Conservation (phyloP, 2,888 invertebrate species). For the Elgonia sp. region DNA sequence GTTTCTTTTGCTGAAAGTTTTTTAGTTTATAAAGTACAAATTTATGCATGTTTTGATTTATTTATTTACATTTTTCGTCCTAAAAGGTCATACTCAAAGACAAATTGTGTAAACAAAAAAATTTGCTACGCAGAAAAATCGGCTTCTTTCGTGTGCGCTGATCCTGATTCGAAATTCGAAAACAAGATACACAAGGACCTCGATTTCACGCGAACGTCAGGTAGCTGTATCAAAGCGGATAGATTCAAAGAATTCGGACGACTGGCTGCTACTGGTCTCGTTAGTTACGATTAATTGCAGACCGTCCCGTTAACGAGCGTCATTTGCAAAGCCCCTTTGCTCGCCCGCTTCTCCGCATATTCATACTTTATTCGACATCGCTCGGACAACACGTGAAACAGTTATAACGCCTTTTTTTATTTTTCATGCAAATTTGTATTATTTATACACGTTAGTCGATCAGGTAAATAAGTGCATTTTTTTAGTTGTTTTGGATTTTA, state of each 20-base stretch:
- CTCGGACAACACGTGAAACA: constrained; percentile 53
- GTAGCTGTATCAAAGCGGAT: constrained; percentile 73
- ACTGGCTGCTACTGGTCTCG: constrained; percentile 80
- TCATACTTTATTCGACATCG: constrained; percentile 60
- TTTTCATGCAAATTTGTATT: background rate
- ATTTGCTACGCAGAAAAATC: constrained; percentile 46
- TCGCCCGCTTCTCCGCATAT: constrained; percentile 62
- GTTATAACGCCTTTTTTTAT: constrained; percentile 40
- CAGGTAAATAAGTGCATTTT: background rate
- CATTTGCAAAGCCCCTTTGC: constrained; percentile 84
- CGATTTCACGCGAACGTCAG: constrained; percentile 73
- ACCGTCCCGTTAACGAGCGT: constrained; percentile 83
- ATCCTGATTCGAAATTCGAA: constrained; percentile 68
- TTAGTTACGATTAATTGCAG: constrained; percentile 84
- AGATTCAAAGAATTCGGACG: constrained; percentile 75
- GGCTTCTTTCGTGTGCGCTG: constrained; percentile 52
- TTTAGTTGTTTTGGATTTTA: no score
- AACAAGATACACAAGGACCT: constrained; percentile 64
- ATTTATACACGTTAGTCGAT: constrained; percentile 12
- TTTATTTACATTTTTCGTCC: background rate
- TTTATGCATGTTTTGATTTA: background rate
- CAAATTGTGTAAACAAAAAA: constrained; percentile 39
- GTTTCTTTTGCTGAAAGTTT: no score
- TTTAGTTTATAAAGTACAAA: background rate
- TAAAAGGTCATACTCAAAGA: background rate